Evolutionary conservation across 2,797 vertebrate genomes (phyloP), one percentile per base, ranked within the genome.

Genomic region (Staurois parvus): DNA sequence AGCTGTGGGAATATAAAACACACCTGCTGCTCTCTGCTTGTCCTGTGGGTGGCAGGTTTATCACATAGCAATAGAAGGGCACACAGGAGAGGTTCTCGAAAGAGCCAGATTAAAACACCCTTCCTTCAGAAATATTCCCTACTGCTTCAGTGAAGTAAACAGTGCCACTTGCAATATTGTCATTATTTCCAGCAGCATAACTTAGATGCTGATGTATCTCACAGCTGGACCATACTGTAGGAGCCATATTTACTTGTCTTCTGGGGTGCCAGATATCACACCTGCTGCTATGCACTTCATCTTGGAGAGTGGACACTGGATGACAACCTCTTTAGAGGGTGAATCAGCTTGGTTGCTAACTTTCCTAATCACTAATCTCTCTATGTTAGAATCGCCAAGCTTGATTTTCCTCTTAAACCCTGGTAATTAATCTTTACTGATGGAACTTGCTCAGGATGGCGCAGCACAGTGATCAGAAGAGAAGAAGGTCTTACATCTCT

Each of bases 21-120:
- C 75, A 79, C 81, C 56, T 87, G 85, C 85, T 83, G 85, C 40
- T 79, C 37, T 83, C 24, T 42, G 26, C 17, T 45, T 83, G 59
- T 68, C 69, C 69, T 79, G 74, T 68, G 75, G 85, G 85, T 87
- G 85, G 80, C 85, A 87, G 81, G 76, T 78, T 73, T 37, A 79
- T 77, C 67, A 66, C 73, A 83, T 62, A 9, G 76, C 59, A 74
- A 83, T 56, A 70, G 45, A 66, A 87, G 81, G 81, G 75, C 70
- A 59, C 75, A 67, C 80, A 86, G 56, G 21, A 83, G 75, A 83
- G 42, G 75, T 68, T 67, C 24, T 52, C 13, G 3, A 29, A 42
- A 62, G 56, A 78, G 74, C 13, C 74, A 78, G 48, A 52, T 83
- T 83, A 79, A 83, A 28, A 75, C 59, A 42, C 76, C 68, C 52